Evolutionary conservation across 2,888 invertebrate genomes (phyloP).

Genomic region (Busseola fusca): DNA sequence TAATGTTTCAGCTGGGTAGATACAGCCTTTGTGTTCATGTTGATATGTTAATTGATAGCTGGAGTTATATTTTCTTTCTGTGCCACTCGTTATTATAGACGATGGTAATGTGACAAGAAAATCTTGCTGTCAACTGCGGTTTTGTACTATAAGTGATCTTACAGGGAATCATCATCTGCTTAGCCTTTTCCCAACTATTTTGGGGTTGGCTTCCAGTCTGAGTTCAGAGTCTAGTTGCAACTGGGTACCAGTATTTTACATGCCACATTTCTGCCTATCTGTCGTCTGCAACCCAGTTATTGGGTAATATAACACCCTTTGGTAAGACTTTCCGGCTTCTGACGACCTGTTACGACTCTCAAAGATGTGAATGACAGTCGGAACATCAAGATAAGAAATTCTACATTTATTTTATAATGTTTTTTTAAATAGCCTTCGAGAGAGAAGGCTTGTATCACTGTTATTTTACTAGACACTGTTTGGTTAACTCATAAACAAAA

Average conservation of each 20-base stretch:
- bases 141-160: background rate
- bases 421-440: background rate
- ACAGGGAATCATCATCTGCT: background rate
- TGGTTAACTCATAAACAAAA: constrained; percentile 1
- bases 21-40: constrained; percentile 46
- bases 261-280: too few species aligned
- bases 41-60: constrained; percentile 53
- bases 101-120: constrained; percentile 9
- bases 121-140: background rate
- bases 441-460: background rate
- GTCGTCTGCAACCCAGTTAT: too few species aligned
- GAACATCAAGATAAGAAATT: background rate
- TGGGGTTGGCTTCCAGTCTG: too few species aligned
- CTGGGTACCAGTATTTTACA: too few species aligned
- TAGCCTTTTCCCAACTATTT: too few species aligned
- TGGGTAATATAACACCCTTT: too few species aligned
- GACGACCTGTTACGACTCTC: too few species aligned
- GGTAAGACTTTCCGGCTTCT: too few species aligned
- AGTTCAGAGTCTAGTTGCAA: too few species aligned
- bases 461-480: background rate
- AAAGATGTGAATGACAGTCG: too few species aligned
- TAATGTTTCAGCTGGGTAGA: constrained; percentile 57
- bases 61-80: constrained; percentile 12
- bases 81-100: constrained; percentile 17
- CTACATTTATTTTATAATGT: background rate